Percentiles rank a stretch among this genome's conserved stretches.
Evolutionary conservation across 2,888 invertebrate genomes (phyloP).

Genomic region (Drosophila suboccidentalis): DNA sequence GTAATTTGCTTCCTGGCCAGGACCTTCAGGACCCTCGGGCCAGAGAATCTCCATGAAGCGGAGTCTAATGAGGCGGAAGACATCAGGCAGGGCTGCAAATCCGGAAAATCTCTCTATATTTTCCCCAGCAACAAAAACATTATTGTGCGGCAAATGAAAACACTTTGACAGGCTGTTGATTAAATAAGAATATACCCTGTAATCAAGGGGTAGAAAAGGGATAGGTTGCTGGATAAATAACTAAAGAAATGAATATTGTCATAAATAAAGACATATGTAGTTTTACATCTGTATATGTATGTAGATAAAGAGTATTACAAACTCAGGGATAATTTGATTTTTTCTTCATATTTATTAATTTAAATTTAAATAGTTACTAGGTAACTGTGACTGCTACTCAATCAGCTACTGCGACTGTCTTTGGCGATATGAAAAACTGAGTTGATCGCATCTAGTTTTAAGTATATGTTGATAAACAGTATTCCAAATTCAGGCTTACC

Average conservation of each 20-base stretch:
- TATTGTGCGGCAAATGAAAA: conserved; percentile 28
- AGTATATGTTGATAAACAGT: background rate
- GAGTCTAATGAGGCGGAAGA: conserved; percentile 62
- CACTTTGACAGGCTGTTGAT: conserved; percentile 29
- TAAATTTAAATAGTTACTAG: conserved; percentile 1
- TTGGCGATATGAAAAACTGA: no score
- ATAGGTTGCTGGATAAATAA: background rate
- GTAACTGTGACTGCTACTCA: conserved; percentile 15
- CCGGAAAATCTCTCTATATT: conserved; percentile 9
- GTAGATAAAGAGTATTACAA: background rate
- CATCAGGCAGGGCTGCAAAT: conserved; percentile 10
- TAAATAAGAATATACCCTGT: conserved; percentile 26
- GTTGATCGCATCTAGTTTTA: no score
- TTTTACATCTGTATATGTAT: no score
- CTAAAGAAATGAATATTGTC: background rate
- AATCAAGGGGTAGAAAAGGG: conserved; percentile 1
- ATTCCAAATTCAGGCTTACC: background rate
- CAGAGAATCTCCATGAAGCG: conserved; percentile 34
- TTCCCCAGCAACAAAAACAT: conserved; percentile 22
- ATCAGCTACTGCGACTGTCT: conserved; percentile 9
- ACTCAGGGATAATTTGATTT: no score
- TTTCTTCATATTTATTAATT: background rate
- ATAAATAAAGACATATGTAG: background rate
- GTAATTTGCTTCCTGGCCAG: conserved; percentile 63
- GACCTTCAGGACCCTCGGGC: conserved; percentile 32